Base-by-base conservation (phyloP, 1,140 invertebrate genomes). In the Hermatobates lingyangjiaoensis region DNA sequence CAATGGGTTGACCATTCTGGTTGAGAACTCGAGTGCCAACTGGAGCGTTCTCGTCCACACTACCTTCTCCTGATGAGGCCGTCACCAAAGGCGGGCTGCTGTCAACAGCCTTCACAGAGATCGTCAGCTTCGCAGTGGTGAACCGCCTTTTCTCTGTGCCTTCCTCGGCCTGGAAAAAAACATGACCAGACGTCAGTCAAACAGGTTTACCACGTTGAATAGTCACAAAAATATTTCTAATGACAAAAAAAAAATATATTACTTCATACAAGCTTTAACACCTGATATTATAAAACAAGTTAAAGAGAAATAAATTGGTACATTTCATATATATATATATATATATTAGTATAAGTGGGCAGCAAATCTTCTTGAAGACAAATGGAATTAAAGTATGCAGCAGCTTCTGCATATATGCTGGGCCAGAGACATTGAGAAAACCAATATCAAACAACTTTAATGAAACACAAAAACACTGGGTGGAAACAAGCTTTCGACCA, bases 21-120 rank as follows among this genome's bases (percentile, higher is more conserved):
- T 86, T 81, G 30, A 86, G 61, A 5, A 92, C 82, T 62, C 76
- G 76, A 2, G 86, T 88, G 18, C 86, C 86, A 40, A 86, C 73
- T 0, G 85, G 76, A 0, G 86, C 80, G 60, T 89, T 90, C 64
- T 92, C 88, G 59, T 85, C 75, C 0, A 89, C 85, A 58, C 74
- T 80, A 1, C 87, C 87, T 59, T 86, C 80, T 25, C 74, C 68
- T 4, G 77, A 70, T 0, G 82, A 76, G 0, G 83, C 74, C 1
- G 70, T 66, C 40, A 91, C 80, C 23, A 79, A 74, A 0, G 88
- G 87, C 7, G 87, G 85, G 66, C 83, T 83, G 27, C 81, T 77
- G 64, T 90, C 86, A 0, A 88, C 82, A 7, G 84, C 83, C 56
- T 85, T 79, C 0, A 91, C 83, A 28, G 76, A 79, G 34, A 91